Evolutionary conservation across 2,797 vertebrate species (phyloP), one percentile per base, ranked within the genome.

Genomic region (Triplophysa yarkandensis): DNA sequence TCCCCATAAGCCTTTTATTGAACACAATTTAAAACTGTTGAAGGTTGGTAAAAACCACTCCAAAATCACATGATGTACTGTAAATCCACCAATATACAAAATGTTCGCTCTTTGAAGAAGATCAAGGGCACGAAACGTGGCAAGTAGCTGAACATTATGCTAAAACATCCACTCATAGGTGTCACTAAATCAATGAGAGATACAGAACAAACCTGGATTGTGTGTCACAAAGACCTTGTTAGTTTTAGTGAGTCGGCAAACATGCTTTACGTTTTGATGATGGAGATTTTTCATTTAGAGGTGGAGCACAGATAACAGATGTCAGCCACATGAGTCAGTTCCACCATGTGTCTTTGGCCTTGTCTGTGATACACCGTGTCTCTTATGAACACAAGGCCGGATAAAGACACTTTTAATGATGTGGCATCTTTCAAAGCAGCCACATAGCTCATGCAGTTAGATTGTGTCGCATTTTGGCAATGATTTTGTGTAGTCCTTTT

Each of bases 311-410:
- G 6, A 39, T 32, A 74, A 67, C 72, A 75, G 63, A 75, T 75
- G 6, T 75, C 72, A 46, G 62, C 36, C 71, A 66, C 23, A 67
- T 74, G 72, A 60, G 52, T 74, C 63, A 67, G 39, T 39, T 28
- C 4, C 21, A 54, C 9, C n/a, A 28, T 34, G 8, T 11, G 5
- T 3, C 23, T 21, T 64, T 43, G 34, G 46, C 27, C 71, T 44
- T 66, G 71, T 16, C 19, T 23, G 1, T 55, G 36, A 64, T 5
- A 73, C 70, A 63, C 44, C 28, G 13, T 41, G 58, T 58, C 27
- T 58, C 6, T 30, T 32, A 32, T 30, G 7, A n/a, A 32, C 17
- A n/a, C 28, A 32, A 58, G 55, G 55, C 55, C 55, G 19, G 13
- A 6, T 4, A 8, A 25, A 19, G 54, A 57, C 16, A 32, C 14